Base-by-base conservation (phyloP, 2,797 vertebrate species). In the Pseudochirops cupreus region DNA sequence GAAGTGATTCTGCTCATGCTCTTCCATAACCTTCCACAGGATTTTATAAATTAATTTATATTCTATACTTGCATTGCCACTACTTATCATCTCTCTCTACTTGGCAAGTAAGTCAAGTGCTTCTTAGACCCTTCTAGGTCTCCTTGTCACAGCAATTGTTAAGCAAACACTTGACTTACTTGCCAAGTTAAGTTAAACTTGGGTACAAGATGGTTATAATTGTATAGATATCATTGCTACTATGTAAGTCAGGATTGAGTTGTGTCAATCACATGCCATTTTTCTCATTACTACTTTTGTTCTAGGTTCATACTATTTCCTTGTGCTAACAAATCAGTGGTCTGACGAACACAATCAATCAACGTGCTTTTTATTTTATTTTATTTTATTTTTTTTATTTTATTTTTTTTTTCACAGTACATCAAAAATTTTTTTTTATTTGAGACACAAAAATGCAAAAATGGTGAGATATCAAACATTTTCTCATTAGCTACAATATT, bases 401-500 rank as follows among this genome's bases (percentile, higher is more conserved):
- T n/a, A n/a, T n/a, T n/a, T n/a, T n/a, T n/a, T n/a, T n/a, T n/a
- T n/a, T 95, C 96, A 99, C 98, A 98, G 98, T 99, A 99, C 99
- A 99, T 98, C 98, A 98, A 91, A 98, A 98, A 94, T 98, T 98
- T 98, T 98, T n/a, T 98, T 99, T 99, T 99, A 99, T 99, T 99
- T 99, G 99, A 99, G 99, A 99, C 99, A 99, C 98, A 98, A 99
- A 98, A 99, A 99, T 99, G 99, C 99, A 99, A 99, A 99, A 99
- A 99, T 98, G 98, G 98, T 97, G 98, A 98, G 98, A 99, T 99
- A 98, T 98, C 99, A 98, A 98, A 98, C 98, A 98, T 98, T 98
- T 98, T 98, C 98, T 98, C 96, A 97, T 98, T 98, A 98, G 99
- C 98, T 99, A 98, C 98, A 98, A 98, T 99, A 99, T 98, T 99